These are phyloP conservation scores for Ectemnius continuus DNA, from an alignment of 2,888 invertebrate species.

Conservation along the genomic window DNA sequence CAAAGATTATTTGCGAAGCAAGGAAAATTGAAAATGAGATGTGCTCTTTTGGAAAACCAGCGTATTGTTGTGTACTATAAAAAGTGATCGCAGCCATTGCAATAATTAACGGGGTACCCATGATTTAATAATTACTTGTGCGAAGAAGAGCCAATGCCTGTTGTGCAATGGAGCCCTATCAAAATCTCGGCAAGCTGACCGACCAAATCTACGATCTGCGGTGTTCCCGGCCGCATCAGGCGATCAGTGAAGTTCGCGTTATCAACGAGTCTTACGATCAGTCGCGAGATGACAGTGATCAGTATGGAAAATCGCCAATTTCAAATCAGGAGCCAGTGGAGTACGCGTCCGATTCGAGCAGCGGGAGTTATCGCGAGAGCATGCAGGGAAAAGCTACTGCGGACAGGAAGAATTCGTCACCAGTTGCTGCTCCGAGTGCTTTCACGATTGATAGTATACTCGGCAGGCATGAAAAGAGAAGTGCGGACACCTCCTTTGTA, in stretches of 20 bases:
- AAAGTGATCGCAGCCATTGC: no score
- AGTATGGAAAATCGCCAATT: slow-evolving; percentile 21
- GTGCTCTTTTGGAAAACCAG: no score
- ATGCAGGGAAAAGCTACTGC: slow-evolving; percentile 30
- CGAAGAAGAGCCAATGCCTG: slow-evolving; percentile 20
- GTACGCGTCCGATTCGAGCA: slow-evolving; percentile 68
- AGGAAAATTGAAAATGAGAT: no score
- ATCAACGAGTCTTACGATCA: slow-evolving; percentile 19
- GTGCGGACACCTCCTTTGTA: slow-evolving; percentile 29
- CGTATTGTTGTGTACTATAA: no score
- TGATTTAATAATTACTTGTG: not conserved
- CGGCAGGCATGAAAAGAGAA: slow-evolving; percentile 51
- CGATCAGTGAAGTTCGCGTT: slow-evolving; percentile 24
- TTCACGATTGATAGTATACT: slow-evolving; percentile 74
- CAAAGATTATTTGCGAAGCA: no score
- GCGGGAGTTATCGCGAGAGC: slow-evolving; percentile 53
- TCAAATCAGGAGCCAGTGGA: slow-evolving; percentile 43
- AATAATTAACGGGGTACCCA: no score
- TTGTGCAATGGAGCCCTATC: slow-evolving; percentile 57
- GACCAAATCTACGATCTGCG: slow-evolving; percentile 51
- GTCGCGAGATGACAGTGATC: slow-evolving; percentile 29
- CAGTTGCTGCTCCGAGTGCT: slow-evolving; percentile 63
- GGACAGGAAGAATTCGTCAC: slow-evolving; percentile 47
- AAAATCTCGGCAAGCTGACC: slow-evolving; percentile 44
- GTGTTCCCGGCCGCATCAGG: slow-evolving; percentile 30